Percentiles rank a stretch among this genome's conserved stretches.
phyloP scores from a whole-genome alignment of 2,113 vertebrate genomes.

The Motacilla tschutschensis region DNA sequence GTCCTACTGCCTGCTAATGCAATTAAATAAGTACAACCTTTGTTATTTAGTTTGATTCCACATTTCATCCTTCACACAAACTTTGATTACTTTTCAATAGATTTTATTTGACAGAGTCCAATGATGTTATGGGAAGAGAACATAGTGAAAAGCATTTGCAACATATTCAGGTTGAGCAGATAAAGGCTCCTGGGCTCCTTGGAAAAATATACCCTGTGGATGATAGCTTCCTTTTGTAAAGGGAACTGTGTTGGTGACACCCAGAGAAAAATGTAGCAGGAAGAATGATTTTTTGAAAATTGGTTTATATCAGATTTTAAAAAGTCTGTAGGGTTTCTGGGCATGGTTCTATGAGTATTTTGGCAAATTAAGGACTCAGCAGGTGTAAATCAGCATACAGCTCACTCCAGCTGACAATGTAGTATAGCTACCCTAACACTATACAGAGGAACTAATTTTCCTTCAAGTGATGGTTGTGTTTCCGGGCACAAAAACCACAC shows the following conservation, averaged over 20 bases:
- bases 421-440: background rate
- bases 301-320: background rate
- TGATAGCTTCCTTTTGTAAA: background rate
- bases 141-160: background rate
- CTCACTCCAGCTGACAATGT: background rate
- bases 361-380: background rate
- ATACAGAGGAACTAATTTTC: background rate
- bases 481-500: background rate
- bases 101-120: constrained; percentile 10
- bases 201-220: background rate
- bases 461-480: background rate
- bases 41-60: constrained; percentile 6
- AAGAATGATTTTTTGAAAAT: background rate
- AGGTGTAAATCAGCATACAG: background rate
- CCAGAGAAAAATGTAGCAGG: background rate
- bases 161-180: background rate
- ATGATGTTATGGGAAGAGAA: constrained; percentile 1
- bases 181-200: background rate
- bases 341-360: background rate
- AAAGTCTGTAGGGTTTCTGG: background rate
- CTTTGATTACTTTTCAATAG: background rate
- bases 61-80: background rate
- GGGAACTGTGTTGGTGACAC: background rate
- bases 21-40: background rate
- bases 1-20: background rate